Evolutionary conservation across 2,888 invertebrate species (phyloP).

Genomic region (Hylaea fasciaria): DNA sequence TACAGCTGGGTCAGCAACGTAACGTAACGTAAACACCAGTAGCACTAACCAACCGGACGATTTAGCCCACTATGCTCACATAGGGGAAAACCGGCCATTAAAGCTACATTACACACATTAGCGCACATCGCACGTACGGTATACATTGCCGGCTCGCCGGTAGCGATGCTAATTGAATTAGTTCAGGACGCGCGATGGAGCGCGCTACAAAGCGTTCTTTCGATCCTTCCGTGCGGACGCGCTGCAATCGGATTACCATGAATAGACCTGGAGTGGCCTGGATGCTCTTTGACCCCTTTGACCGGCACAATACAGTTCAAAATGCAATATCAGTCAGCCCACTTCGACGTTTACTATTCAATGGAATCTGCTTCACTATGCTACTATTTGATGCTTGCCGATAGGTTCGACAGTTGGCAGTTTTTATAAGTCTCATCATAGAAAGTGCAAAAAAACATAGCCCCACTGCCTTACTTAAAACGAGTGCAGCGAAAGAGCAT

Average conservation of each 20-base stretch:
- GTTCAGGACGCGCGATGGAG: constrained; percentile 64
- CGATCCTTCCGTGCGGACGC: constrained; percentile 57
- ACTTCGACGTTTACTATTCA: constrained; percentile 6
- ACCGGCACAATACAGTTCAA: constrained; percentile 34
- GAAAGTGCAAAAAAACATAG: no score
- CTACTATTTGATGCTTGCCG: not conserved
- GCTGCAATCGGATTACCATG: constrained; percentile 75
- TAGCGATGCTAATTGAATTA: constrained; percentile 71
- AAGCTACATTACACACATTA: constrained; percentile 36
- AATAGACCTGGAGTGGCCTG: constrained; percentile 64
- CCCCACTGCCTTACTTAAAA: no score
- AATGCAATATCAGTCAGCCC: constrained; percentile 24
- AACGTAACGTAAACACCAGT: constrained; percentile 20
- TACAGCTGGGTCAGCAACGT: constrained; percentile 1
- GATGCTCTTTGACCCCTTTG: constrained; percentile 53
- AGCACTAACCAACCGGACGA: constrained; percentile 25
- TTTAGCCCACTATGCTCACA: constrained; percentile 29
- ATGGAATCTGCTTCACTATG: not conserved
- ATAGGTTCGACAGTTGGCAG: no score
- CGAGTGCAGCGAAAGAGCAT: not conserved
- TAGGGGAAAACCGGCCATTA: constrained; percentile 29
- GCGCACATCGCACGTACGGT: constrained; percentile 38
- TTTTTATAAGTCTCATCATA: no score
- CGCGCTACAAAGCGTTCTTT: constrained; percentile 65
- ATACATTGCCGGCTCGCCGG: constrained; percentile 48